A percentile compares a stretch with the other conserved stretches of the same genome.
Conservation (phyloP, 2,797 vertebrate genomes). For the Eulemur rubriventer region DNA sequence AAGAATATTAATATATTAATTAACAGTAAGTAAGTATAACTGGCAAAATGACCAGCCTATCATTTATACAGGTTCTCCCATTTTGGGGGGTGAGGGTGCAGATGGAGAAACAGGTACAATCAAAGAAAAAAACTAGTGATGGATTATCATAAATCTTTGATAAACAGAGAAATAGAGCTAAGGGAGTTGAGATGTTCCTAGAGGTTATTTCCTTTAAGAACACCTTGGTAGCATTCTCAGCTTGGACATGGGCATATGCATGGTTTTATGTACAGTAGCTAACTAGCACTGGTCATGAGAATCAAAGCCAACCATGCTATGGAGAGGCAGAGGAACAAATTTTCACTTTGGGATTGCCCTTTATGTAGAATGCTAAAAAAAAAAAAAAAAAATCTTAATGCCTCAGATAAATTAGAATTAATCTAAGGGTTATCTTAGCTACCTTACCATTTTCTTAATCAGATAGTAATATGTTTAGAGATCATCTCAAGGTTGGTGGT, state of each 20-base stretch:
- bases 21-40: neutral
- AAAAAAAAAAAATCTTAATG: neutral
- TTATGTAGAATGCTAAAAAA: neutral
- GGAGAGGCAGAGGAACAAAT: neutral
- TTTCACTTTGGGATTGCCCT: constrained; percentile 23
- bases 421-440: neutral
- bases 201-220: neutral
- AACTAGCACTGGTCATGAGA: neutral
- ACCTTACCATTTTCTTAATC: neutral
- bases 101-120: neutral
- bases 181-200: neutral
- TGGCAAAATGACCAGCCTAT: neutral
- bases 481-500: neutral
- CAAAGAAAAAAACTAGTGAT: neutral
- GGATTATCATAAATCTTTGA: constrained; percentile 7
- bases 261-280: neutral
- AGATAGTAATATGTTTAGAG: neutral
- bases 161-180: neutral
- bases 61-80: neutral
- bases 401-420: neutral
- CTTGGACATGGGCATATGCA: neutral
- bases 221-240: neutral
- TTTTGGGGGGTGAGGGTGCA: neutral
- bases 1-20: neutral
- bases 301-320: neutral